phyloP scores from a whole-genome alignment of 2,113 vertebrate species.

The Gavia stellata region DNA sequence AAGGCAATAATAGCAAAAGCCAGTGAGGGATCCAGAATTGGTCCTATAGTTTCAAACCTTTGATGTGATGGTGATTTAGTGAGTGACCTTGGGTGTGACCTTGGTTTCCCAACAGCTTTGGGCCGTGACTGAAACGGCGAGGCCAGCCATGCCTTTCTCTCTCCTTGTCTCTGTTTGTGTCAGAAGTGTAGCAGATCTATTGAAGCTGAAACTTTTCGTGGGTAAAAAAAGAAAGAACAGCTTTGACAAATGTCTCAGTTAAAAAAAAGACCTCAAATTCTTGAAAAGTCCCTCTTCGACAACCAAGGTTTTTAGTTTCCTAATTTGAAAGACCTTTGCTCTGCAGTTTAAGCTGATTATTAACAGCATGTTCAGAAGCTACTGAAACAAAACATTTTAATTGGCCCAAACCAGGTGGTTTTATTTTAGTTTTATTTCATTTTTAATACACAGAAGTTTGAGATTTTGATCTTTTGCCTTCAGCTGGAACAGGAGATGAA shows the following conservation, averaged over 20 bases:
- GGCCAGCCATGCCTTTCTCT: not conserved
- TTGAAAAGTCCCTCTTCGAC: not conserved
- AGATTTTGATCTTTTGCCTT: not conserved
- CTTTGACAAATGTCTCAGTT: not conserved
- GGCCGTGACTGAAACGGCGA: not conserved
- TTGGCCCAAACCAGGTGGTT: not conserved
- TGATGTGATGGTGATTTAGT: not conserved
- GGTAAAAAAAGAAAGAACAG: not conserved
- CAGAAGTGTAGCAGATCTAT: not conserved
- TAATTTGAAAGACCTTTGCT: not conserved
- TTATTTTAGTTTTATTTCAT: not conserved
- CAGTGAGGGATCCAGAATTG: not conserved
- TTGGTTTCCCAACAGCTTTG: not conserved
- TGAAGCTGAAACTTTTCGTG: not conserved
- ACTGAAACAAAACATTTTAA: slow-evolving; percentile 54
- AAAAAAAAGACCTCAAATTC: not conserved
- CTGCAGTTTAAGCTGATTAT: slow-evolving; percentile 13
- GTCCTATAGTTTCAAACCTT: not conserved
- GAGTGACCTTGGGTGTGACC: not conserved
- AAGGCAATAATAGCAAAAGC: not conserved
- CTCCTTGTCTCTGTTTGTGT: not conserved
- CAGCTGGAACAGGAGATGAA: not conserved
- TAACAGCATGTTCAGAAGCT: slow-evolving; percentile 7
- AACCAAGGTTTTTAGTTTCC: not conserved
- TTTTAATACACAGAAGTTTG: not conserved